Evolutionary conservation across 2,113 vertebrate species (phyloP).

Genomic region (Oenanthe melanoleuca): DNA sequence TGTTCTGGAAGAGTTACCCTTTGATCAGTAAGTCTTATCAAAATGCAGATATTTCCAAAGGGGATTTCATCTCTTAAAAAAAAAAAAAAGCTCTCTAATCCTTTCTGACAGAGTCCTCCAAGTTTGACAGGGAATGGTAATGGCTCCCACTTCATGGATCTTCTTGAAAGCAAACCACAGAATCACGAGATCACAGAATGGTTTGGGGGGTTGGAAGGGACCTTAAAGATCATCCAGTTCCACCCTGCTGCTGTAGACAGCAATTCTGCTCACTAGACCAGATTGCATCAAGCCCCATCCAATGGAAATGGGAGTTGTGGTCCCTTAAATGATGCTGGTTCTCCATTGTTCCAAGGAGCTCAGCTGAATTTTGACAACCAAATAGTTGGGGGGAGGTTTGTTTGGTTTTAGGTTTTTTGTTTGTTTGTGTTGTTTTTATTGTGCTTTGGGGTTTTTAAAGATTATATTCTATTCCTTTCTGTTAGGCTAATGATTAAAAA

Average conservation of each 20-base stretch:
- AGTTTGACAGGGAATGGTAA: neutral
- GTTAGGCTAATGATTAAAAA: neutral
- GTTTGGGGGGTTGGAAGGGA: neutral
- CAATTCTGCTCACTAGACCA: neutral
- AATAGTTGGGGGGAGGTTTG: accelerated
- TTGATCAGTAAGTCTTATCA: neutral
- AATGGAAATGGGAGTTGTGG: neutral
- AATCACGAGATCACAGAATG: neutral
- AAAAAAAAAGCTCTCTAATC: neutral
- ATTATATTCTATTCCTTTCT: neutral
- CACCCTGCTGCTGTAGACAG: neutral
- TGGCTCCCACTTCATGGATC: neutral
- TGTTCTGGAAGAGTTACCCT: neutral
- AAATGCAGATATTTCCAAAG: neutral
- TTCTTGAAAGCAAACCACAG: neutral
- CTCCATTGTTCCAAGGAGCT: neutral
- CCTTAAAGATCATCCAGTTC: neutral
- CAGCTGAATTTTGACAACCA: neutral
- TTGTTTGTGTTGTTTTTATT: neutral
- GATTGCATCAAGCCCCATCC: neutral
- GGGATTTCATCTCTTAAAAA: neutral
- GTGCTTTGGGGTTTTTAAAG: accelerated
- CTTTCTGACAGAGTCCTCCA: neutral
- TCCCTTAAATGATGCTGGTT: neutral
- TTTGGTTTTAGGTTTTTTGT: neutral